A percentile compares a stretch with the other conserved stretches of the same genome.
Evolutionary conservation across 2,888 invertebrate genomes (phyloP).

Genomic region (Pandemis corylana): DNA sequence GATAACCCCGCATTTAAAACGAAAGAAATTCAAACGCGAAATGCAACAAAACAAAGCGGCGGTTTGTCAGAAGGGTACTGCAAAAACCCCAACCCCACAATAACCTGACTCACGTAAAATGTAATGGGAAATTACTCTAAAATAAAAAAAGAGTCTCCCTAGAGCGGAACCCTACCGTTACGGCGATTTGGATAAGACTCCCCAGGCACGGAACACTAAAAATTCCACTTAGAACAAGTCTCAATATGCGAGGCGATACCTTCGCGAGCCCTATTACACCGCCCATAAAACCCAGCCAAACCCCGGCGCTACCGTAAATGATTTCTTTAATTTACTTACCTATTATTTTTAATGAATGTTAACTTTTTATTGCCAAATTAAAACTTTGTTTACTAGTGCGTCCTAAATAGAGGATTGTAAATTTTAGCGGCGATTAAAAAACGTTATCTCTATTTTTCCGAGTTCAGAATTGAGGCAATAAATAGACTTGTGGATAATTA

Average conservation of each 20-base stretch:
- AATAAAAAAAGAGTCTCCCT: constrained; percentile 75
- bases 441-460: constrained; percentile 2
- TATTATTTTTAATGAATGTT: constrained; percentile 42
- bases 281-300: constrained; percentile 42
- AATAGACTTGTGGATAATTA: constrained; percentile 16
- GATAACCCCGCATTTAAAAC: constrained; percentile 34
- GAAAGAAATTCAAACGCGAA: constrained; percentile 43
- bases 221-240: constrained; percentile 75
- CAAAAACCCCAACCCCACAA: constrained; percentile 71
- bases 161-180: constrained; percentile 71
- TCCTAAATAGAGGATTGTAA: constrained; percentile 26
- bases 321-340: constrained; percentile 42
- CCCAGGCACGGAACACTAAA: constrained; percentile 72
- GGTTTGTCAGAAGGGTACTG: constrained; percentile 54
- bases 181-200: constrained; percentile 79
- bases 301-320: constrained; percentile 41
- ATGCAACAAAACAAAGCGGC: constrained; percentile 55
- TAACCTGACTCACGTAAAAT: constrained; percentile 73
- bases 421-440: constrained; percentile 16
- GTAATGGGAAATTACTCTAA: constrained; percentile 82
- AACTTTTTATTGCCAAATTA: constrained; percentile 40
- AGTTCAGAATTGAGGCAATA: constrained; percentile 14
- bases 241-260: constrained; percentile 70
- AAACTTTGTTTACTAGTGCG: constrained; percentile 37
- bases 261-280: constrained; percentile 51